Evolutionary conservation across 2,888 invertebrate species (phyloP).

Genomic region (Ormyrus nitidulus): DNA sequence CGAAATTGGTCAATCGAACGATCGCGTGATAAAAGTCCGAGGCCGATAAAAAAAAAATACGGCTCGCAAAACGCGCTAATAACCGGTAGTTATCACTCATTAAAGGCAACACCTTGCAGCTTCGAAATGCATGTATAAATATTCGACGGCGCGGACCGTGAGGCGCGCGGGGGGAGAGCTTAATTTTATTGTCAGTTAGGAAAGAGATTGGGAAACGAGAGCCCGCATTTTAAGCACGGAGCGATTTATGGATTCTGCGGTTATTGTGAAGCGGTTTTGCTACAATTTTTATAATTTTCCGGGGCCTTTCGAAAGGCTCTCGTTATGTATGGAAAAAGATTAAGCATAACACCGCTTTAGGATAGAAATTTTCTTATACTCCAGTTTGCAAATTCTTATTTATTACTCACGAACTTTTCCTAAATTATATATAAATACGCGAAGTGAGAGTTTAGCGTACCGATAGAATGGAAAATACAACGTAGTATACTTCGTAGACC

Average conservation of each 20-base stretch:
- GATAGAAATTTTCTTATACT: no score
- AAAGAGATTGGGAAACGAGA: constrained; percentile 1
- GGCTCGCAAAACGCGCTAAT: constrained; percentile 29
- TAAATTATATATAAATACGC: no score
- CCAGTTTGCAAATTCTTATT: no score
- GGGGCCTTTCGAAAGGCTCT: no score
- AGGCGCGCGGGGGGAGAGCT: background rate
- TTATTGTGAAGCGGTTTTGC: no score
- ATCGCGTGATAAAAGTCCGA: background rate
- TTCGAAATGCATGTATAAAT: constrained; percentile 15
- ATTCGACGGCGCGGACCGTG: background rate
- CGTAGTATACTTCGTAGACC: no score
- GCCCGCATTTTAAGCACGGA: constrained; percentile 5
- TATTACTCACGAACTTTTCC: no score
- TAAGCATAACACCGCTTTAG: no score
- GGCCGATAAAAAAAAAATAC: background rate
- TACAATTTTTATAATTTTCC: no score
- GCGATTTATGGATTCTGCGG: constrained; percentile 1
- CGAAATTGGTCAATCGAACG: constrained; percentile 53
- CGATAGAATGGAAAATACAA: no score
- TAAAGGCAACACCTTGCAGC: constrained; percentile 35
- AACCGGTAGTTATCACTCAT: constrained; percentile 52
- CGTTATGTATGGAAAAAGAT: no score
- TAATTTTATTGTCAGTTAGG: constrained; percentile 44
- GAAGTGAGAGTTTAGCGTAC: no score